phyloP scores from a whole-genome alignment of 1,140 invertebrate genomes.

The Zaprionus taronus region DNA sequence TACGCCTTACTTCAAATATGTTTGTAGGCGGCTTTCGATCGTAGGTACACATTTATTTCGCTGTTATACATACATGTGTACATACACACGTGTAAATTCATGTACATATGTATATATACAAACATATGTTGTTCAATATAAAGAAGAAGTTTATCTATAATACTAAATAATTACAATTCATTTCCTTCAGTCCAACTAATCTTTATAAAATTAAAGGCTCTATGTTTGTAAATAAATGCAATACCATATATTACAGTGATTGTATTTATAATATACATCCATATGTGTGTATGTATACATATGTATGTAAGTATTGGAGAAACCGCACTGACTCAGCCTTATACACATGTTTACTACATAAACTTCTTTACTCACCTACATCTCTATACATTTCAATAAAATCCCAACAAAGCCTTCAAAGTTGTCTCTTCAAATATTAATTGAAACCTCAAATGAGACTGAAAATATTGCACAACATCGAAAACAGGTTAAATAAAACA shows the following conservation, averaged over 20 bases:
- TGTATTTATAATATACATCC: background rate
- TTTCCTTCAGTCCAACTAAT: no score
- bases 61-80: background rate
- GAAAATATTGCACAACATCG: background rate
- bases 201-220: background rate
- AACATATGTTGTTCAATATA: background rate
- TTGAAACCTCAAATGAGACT: background rate
- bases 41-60: slow-evolving; percentile 17
- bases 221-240: background rate
- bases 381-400: no score
- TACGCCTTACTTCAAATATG: slow-evolving; percentile 22
- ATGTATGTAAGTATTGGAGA: background rate
- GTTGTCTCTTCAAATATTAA: background rate
- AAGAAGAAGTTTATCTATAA: background rate
- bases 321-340: slow-evolving; percentile 15
- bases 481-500: slow-evolving; percentile 21
- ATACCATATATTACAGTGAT: background rate
- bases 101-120: background rate
- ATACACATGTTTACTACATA: background rate
- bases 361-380: background rate
- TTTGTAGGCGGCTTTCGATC: slow-evolving; percentile 10
- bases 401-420: background rate
- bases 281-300: background rate
- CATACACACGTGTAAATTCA: background rate
- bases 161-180: background rate